These are phyloP conservation scores for Nasonia vitripennis DNA, from an alignment of 1,140 invertebrate species.

Conservation along the genomic window DNA sequence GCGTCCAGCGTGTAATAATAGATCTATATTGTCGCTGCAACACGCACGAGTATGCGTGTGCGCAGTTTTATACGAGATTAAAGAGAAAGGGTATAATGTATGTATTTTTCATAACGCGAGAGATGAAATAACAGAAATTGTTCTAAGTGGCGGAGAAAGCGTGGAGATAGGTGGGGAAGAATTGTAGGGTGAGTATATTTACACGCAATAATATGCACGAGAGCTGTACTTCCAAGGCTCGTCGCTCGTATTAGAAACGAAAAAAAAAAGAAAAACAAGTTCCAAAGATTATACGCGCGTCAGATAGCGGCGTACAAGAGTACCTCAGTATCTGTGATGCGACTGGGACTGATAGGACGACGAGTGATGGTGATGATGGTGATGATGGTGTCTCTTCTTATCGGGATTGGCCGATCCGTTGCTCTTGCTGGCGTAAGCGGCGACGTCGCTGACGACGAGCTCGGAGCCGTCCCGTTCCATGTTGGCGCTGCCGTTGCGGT, in stretches of 20 bases:
- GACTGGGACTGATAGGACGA: slow-evolving; percentile 62
- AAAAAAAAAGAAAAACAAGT: too few species aligned
- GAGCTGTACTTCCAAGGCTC: too few species aligned
- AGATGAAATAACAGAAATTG: slow-evolving; percentile 37
- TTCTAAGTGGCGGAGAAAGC: slow-evolving; percentile 37
- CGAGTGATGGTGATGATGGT: slow-evolving; percentile 87
- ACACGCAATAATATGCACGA: slow-evolving; percentile 16
- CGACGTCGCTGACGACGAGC: slow-evolving; percentile 85
- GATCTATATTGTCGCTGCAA: neutral
- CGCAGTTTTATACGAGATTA: slow-evolving; percentile 8
- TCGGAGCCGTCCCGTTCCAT: slow-evolving; percentile 85
- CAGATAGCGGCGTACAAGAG: neutral
- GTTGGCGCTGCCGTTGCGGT: slow-evolving; percentile 62
- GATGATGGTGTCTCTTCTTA: slow-evolving; percentile 87
- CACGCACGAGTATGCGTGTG: slow-evolving; percentile 16
- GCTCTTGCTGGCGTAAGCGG: slow-evolving; percentile 64
- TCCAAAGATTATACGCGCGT: too few species aligned
- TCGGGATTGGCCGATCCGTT: slow-evolving; percentile 75
- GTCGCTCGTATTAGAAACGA: too few species aligned
- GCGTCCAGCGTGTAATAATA: slow-evolving; percentile 56
- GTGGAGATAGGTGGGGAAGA: neutral
- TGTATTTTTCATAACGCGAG: neutral
- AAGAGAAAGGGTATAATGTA: slow-evolving; percentile 19
- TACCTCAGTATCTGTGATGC: slow-evolving; percentile 70
- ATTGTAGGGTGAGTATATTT: slow-evolving; percentile 38